A percentile compares a stretch with the other conserved stretches of the same genome.
These are phyloP conservation scores for Chloebia gouldiae DNA, from an alignment of 2,113 vertebrate species.

Conservation along the genomic window DNA sequence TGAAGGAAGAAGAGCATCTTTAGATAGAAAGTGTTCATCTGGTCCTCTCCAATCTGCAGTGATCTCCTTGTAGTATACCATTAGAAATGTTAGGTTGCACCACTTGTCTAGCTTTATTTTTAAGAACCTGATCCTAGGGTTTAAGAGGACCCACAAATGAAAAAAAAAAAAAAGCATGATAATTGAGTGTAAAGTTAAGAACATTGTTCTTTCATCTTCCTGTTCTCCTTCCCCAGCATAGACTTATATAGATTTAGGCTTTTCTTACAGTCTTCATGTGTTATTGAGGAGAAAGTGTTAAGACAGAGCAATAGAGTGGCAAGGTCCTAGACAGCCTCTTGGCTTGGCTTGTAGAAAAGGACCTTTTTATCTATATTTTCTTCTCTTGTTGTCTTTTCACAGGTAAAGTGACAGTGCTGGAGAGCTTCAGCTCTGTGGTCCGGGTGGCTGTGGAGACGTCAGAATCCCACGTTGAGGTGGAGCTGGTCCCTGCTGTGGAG, in stretches of 20 bases:
- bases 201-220: not conserved
- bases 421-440: constrained; percentile 60
- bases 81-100: not conserved
- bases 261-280: not conserved
- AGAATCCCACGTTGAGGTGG: constrained; percentile 73
- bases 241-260: not conserved
- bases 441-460: constrained; percentile 79
- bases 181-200: not conserved
- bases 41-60: not conserved
- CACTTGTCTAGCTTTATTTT: not conserved
- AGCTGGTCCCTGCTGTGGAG: constrained; percentile 78
- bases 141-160: not conserved
- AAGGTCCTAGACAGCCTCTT: not conserved
- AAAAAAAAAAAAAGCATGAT: not conserved
- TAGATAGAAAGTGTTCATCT: not conserved
- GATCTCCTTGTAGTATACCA: not conserved
- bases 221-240: not conserved
- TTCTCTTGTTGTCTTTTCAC: not conserved
- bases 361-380: not conserved
- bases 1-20: not conserved
- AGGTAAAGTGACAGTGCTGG: constrained; percentile 76
- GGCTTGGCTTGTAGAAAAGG: not conserved
- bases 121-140: not conserved
- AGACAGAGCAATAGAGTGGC: not conserved
- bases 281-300: not conserved